Evolutionary conservation across 2,888 invertebrate species (phyloP).

Genomic region (Hemicrepidius hirtus): DNA sequence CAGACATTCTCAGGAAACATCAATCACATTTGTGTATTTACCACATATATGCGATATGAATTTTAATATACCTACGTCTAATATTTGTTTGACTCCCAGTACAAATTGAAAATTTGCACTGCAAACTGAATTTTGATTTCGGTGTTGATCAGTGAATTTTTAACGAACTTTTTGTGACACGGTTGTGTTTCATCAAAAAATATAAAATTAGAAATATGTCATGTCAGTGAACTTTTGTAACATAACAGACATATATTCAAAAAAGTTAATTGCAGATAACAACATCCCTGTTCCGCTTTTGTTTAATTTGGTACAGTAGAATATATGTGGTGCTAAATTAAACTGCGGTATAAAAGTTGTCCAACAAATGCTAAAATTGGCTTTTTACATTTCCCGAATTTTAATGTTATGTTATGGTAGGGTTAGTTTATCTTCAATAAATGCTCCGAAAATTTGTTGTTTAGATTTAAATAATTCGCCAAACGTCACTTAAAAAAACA

Average conservation of each 20-base stretch:
- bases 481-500: too few relatives aligned
- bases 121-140: constrained; percentile 9
- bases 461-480: too few relatives aligned
- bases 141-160: too few relatives aligned
- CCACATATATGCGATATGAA: constrained; percentile 2
- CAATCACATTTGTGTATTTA: constrained; percentile 26
- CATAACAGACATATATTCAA: background rate
- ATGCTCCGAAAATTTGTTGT: too few relatives aligned
- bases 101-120: constrained; percentile 9
- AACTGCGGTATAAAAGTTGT: background rate
- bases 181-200: too few relatives aligned
- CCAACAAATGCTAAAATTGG: too few relatives aligned
- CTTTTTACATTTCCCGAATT: too few relatives aligned
- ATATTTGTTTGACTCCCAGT: background rate
- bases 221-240: constrained; percentile 17
- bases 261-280: constrained; percentile 20
- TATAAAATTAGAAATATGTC: background rate
- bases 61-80: constrained; percentile 8
- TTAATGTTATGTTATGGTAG: too few relatives aligned
- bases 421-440: too few relatives aligned
- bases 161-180: too few relatives aligned
- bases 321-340: too few relatives aligned
- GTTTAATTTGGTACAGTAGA: background rate
- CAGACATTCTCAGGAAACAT: constrained; percentile 28
- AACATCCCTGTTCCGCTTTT: constrained; percentile 12